Percentiles rank a stretch among this genome's conserved stretches.
Conservation (phyloP, 1,140 invertebrate genomes). For the Eriocheir sinensis region DNA sequence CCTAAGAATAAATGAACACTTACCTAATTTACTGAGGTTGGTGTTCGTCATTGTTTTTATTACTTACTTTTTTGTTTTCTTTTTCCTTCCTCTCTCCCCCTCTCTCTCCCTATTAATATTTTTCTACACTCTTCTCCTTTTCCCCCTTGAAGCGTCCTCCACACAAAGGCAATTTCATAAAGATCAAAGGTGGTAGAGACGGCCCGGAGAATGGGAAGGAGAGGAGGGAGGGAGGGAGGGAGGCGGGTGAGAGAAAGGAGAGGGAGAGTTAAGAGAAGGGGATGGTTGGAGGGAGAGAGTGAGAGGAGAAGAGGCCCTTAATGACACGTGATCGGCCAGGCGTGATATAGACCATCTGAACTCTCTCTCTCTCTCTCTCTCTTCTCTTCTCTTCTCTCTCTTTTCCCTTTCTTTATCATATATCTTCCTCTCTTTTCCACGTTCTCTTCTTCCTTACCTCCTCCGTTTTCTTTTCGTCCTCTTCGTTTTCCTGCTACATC, state of each 20-base stretch:
- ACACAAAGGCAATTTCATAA: constrained; percentile 17
- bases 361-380: background rate
- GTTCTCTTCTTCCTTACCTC: background rate
- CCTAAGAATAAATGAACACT: background rate
- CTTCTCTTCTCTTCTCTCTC: background rate
- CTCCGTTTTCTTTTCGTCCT: background rate
- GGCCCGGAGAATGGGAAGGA: background rate
- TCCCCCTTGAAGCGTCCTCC: background rate
- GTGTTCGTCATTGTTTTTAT: too few relatives aligned
- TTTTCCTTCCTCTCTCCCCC: too few relatives aligned
- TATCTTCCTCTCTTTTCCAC: background rate
- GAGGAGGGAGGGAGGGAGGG: constrained; percentile 14
- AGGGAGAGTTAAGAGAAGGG: background rate
- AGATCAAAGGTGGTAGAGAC: background rate
- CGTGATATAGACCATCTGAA: constrained; percentile 24
- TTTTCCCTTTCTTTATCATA: background rate
- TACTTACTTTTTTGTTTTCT: too few relatives aligned
- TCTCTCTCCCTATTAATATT: too few relatives aligned
- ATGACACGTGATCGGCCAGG: constrained; percentile 12
- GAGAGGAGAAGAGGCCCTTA: background rate
- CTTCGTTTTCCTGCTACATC: background rate
- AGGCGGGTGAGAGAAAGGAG: background rate
- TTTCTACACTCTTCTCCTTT: too few relatives aligned
- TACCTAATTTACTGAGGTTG: background rate
- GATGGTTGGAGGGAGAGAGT: background rate